Evolutionary conservation across 2,797 vertebrate species (phyloP).

Genomic region (Artibeus jamaicensis): DNA sequence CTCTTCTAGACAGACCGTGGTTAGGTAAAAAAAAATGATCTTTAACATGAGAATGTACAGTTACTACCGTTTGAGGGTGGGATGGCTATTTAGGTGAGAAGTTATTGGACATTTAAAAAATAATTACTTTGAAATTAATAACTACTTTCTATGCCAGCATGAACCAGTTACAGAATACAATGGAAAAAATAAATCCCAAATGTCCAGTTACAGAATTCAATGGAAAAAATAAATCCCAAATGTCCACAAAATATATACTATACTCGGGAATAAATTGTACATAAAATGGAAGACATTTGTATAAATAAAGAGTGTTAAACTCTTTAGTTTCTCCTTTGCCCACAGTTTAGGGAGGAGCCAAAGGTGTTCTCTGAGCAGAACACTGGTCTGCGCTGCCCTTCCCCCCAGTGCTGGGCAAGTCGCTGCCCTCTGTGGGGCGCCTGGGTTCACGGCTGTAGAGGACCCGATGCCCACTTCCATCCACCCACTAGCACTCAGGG

Average conservation of each 20-base stretch:
- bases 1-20: neutral
- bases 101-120: neutral
- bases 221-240: neutral
- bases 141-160: neutral
- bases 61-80: neutral
- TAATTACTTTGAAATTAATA: slow-evolving; percentile 38
- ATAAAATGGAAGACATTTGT: neutral
- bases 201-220: neutral
- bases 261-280: neutral
- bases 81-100: neutral
- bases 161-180: neutral
- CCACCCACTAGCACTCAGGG: neutral
- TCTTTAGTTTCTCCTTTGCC: neutral
- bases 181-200: neutral
- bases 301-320: neutral
- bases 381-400: accelerated
- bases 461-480: neutral
- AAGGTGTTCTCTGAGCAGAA: neutral
- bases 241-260: neutral
- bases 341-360: neutral
- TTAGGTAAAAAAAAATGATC: neutral
- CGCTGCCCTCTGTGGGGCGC: neutral
- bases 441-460: neutral
- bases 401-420: accelerated
- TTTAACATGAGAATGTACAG: neutral